phyloP scores from a whole-genome alignment of 1,140 invertebrate species.

The Uloborus diversus region DNA sequence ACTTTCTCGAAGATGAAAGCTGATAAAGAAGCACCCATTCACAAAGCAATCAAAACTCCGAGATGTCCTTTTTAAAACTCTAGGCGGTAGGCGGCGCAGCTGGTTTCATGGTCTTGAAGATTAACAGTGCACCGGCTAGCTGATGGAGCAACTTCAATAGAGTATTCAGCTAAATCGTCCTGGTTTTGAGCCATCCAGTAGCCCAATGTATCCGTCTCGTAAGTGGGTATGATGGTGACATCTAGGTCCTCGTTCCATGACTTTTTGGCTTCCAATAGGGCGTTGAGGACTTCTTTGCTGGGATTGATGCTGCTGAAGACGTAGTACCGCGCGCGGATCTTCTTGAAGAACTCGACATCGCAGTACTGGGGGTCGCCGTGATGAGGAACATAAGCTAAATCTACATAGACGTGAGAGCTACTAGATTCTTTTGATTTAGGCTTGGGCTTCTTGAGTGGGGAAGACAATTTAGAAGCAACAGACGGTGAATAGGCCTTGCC shows the following conservation, averaged over 20 bases:
- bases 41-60: conserved; percentile 31
- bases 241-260: conserved; percentile 95
- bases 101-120: conserved; percentile 96
- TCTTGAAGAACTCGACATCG: conserved; percentile 94
- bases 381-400: conserved; percentile 95
- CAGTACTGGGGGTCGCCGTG: conserved; percentile 94
- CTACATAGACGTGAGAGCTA: conserved; percentile 84
- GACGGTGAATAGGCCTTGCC: conserved; percentile 6
- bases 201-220: conserved; percentile 93
- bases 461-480: conserved; percentile 35
- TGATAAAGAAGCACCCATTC: conserved; percentile 54
- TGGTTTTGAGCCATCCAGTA: conserved; percentile 97
- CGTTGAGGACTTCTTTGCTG: conserved; percentile 91
- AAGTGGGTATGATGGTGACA: conserved; percentile 97
- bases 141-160: conserved; percentile 94
- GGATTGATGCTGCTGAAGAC: conserved; percentile 95
- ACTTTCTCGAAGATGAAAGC: conserved; percentile 22
- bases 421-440: conserved; percentile 28
- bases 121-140: conserved; percentile 97
- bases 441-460: conserved; percentile 39
- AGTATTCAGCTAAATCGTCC: conserved; percentile 86
- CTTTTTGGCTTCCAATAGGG: conserved; percentile 93
- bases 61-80: conserved; percentile 79
- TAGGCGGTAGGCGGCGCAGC: conserved; percentile 93
- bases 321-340: conserved; percentile 92